A percentile compares a stretch with the other conserved stretches of the same genome.
Evolutionary conservation across 2,888 invertebrate genomes (phyloP).

Genomic region (Xiphydria camelus): DNA sequence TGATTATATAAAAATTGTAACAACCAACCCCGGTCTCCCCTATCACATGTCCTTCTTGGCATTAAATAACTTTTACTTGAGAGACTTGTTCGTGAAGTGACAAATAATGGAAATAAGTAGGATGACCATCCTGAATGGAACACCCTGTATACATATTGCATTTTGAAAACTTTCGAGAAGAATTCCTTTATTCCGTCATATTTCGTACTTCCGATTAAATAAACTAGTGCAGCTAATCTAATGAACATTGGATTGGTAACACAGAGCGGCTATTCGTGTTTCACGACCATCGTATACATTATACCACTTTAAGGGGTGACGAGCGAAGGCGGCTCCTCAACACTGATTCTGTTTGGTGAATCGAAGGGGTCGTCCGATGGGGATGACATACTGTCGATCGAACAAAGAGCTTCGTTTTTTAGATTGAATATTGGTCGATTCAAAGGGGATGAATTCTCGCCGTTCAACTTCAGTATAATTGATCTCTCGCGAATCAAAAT

Average conservation of each 20-base stretch:
- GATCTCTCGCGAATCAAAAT: conserved; percentile 27
- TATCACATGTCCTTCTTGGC: no score
- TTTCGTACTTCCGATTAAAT: no score
- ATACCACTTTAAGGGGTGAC: conserved; percentile 8
- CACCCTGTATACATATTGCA: no score
- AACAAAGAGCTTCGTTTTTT: conserved; percentile 31
- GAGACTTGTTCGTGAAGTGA: no score
- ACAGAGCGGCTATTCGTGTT: conserved; percentile 7
- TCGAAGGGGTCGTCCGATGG: conserved; percentile 30
- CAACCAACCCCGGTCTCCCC: no score
- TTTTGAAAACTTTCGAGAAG: no score
- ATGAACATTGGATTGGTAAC: conserved; percentile 20
- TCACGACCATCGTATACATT: background rate
- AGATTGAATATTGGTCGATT: conserved; percentile 28
- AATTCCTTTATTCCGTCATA: no score
- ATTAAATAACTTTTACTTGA: no score
- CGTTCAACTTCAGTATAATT: conserved; percentile 26
- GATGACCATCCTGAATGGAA: no score
- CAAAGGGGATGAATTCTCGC: conserved; percentile 26
- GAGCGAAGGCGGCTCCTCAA: conserved; percentile 24
- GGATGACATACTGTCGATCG: conserved; percentile 30
- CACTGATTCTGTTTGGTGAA: conserved; percentile 32
- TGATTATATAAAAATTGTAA: no score
- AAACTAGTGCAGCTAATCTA: conserved; percentile 24
- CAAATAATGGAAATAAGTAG: no score